These are phyloP conservation scores for Mystacornis crossleyi DNA, from an alignment of 2,113 vertebrate species.

Conservation along the genomic window DNA sequence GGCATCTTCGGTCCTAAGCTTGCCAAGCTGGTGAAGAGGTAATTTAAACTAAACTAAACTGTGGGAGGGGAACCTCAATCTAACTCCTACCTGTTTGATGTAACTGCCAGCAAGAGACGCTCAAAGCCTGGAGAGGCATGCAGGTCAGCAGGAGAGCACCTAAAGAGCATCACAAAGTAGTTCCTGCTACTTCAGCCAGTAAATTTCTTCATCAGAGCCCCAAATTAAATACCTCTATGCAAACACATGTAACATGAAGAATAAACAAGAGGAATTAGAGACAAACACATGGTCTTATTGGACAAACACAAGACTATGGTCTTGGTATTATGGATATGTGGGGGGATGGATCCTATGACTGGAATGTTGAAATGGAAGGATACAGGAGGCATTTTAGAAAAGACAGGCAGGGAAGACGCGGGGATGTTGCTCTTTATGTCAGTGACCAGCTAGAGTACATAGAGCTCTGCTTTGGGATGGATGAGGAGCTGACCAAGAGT, in stretches of 20 bases:
- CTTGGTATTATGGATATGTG: neutral
- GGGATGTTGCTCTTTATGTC: neutral
- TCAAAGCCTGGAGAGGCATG: neutral
- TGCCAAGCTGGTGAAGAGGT: neutral
- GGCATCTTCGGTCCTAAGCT: accelerated
- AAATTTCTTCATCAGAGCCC: neutral
- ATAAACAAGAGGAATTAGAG: neutral
- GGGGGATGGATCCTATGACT: neutral
- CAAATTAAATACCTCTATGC: neutral
- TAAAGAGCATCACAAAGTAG: neutral
- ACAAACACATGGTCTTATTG: no score
- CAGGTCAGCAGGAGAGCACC: neutral
- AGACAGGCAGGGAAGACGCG: neutral
- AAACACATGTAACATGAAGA: neutral
- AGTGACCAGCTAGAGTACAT: neutral
- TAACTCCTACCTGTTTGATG: neutral
- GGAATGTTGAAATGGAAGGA: neutral
- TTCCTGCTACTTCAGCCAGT: neutral
- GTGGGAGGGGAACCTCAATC: neutral
- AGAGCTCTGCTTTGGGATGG: neutral
- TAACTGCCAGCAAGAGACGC: neutral
- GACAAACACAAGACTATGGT: no score
- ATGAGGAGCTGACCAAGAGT: neutral
- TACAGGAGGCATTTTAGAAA: neutral
- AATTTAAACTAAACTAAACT: neutral